Evolutionary conservation across 2,888 invertebrate genomes (phyloP).

Genomic region (Cybosia mesomella): DNA sequence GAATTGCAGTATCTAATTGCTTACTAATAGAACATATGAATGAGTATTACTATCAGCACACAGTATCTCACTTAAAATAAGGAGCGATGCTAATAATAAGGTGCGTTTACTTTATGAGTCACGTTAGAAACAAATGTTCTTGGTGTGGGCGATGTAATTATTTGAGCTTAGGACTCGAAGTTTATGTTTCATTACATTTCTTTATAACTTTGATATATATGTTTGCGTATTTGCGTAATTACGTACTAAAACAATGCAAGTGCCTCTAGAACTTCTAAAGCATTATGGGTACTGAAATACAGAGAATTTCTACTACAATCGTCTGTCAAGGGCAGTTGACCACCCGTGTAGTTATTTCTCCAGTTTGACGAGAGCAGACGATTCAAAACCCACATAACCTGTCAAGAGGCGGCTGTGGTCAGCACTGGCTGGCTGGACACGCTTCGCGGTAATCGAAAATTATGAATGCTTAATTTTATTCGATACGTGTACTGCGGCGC

Average conservation of each 20-base stretch:
- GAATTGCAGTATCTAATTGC: conserved; percentile 50
- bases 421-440: conserved; percentile 62
- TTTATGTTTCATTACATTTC: conserved; percentile 1
- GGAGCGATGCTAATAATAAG: conserved; percentile 49
- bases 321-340: conserved; percentile 66
- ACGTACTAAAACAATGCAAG: conserved; percentile 14
- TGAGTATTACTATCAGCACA: conserved; percentile 39
- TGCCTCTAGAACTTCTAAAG: conserved; percentile 39
- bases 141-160: conserved; percentile 13
- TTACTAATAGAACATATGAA: conserved; percentile 47
- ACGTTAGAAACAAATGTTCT: conserved; percentile 46
- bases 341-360: conserved; percentile 64
- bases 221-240: conserved; percentile 13
- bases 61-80: conserved; percentile 48
- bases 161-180: conserved; percentile 3
- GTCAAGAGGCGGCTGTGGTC: conserved; percentile 62
- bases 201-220: conserved; percentile 9
- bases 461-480: conserved; percentile 73
- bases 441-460: conserved; percentile 78
- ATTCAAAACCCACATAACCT: conserved; percentile 73
- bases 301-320: conserved; percentile 45
- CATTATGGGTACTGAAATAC: conserved; percentile 53
- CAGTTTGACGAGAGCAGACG: conserved; percentile 51
- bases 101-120: conserved; percentile 49
- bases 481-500: conserved; percentile 31